Evolutionary conservation across 2,888 invertebrate species (phyloP).

Genomic region (Sarcophaga variegata): DNA sequence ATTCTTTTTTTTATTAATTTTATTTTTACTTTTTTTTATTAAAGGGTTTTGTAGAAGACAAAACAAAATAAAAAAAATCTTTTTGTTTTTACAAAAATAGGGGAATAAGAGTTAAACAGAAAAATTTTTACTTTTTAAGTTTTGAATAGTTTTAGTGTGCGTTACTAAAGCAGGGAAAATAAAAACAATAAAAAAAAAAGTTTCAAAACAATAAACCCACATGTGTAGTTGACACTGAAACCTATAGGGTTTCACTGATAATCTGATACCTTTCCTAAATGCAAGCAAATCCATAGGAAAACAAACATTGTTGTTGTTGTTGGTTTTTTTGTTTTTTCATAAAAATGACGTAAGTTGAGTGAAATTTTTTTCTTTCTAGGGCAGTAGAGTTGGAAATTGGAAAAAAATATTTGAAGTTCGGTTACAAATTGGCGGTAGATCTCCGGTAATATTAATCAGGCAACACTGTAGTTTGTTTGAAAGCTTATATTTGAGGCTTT

Average conservation of each 20-base stretch:
- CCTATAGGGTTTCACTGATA: conserved; percentile 69
- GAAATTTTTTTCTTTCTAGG: neutral
- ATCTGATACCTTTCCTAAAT: conserved; percentile 62
- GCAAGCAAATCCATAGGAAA: conserved; percentile 7
- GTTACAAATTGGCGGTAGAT: neutral
- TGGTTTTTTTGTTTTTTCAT: conserved; percentile 2
- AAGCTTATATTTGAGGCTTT: too few species aligned
- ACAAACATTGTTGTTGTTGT: neutral
- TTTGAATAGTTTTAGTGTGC: conserved; percentile 41
- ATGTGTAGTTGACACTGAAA: conserved; percentile 50
- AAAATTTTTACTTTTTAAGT: conserved; percentile 36
- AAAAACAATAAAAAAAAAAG: conserved; percentile 4
- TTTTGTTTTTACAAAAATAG: conserved; percentile 40
- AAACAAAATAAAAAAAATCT: conserved; percentile 14
- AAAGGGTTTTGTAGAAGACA: conserved; percentile 38
- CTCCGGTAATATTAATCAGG: too few species aligned
- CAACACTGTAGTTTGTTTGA: too few species aligned
- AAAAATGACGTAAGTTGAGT: conserved; percentile 48
- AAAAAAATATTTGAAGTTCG: too few species aligned
- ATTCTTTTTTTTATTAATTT: conserved; percentile 27
- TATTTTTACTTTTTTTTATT: conserved; percentile 38
- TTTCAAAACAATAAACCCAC: conserved; percentile 59
- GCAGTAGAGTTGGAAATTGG: neutral
- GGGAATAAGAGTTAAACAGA: conserved; percentile 54
- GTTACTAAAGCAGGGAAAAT: conserved; percentile 17